Percentiles rank a stretch among this genome's conserved stretches.
Conservation (phyloP, 2,888 invertebrate species). For the Antitype chi region DNA sequence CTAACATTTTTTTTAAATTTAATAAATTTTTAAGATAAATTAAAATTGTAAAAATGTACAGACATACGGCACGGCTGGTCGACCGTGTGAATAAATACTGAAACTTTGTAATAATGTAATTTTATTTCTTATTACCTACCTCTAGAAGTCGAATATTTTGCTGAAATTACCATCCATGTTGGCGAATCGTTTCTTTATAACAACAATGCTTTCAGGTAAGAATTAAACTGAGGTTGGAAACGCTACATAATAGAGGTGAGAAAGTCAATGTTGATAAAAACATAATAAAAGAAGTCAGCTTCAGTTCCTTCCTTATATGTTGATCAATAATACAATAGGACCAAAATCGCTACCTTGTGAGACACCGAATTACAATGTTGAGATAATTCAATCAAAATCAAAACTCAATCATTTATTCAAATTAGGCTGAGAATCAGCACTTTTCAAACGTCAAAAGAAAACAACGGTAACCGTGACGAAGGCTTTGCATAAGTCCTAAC, state of each 20-base stretch:
- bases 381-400: not conserved
- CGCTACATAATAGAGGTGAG: not conserved
- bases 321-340: not conserved
- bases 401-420: too few relatives aligned
- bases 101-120: slow-evolving; percentile 28
- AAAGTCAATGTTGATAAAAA: not conserved
- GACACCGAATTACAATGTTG: not conserved
- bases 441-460: too few relatives aligned
- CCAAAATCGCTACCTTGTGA: slow-evolving; percentile 3
- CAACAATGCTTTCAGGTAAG: not conserved
- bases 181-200: not conserved
- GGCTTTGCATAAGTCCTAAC: not conserved
- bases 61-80: slow-evolving; percentile 2
- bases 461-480: not conserved
- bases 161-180: not conserved
- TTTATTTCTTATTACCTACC: slow-evolving; percentile 39
- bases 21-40: slow-evolving; percentile 22
- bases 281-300: not conserved
- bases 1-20: not conserved
- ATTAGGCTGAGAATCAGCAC: too few relatives aligned
- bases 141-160: not conserved
- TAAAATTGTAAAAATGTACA: not conserved
- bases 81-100: slow-evolving; percentile 43
- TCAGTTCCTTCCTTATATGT: not conserved
- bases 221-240: not conserved